Conservation (phyloP, 1,140 invertebrate genomes). For the Protaetia brevitarsis region DNA sequence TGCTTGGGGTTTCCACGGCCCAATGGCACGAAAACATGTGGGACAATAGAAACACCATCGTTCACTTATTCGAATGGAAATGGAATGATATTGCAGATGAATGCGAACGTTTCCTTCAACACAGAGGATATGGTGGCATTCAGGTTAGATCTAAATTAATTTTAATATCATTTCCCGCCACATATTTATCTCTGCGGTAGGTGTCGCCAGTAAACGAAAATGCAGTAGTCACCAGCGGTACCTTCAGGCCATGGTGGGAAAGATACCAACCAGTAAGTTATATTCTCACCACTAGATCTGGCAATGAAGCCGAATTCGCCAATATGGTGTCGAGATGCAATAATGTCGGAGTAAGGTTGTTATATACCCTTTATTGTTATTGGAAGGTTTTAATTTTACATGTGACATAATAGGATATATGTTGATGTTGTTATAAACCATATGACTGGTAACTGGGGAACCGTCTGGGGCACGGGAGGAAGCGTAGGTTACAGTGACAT, state of each 20-base stretch:
- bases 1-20: background rate
- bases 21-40: slow-evolving; percentile 52
- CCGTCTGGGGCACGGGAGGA: slow-evolving; percentile 59
- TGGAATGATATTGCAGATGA: slow-evolving; percentile 77
- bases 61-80: slow-evolving; percentile 82
- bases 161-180: background rate
- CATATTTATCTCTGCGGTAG: slow-evolving; percentile 39
- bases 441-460: slow-evolving; percentile 66
- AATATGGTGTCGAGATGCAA: slow-evolving; percentile 60
- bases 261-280: slow-evolving; percentile 90
- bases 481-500: slow-evolving; percentile 52
- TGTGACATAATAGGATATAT: slow-evolving; percentile 62
- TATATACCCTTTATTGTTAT: background rate
- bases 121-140: slow-evolving; percentile 74
- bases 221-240: slow-evolving; percentile 51
- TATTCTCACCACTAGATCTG: slow-evolving; percentile 71
- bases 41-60: slow-evolving; percentile 57
- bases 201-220: slow-evolving; percentile 62
- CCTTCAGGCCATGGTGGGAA: slow-evolving; percentile 73
- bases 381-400: slow-evolving; percentile 9
- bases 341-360: slow-evolving; percentile 39
- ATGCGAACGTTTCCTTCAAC: slow-evolving; percentile 76
- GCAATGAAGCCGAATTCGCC: slow-evolving; percentile 64
- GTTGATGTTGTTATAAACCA: slow-evolving; percentile 85
- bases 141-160: slow-evolving; percentile 52